These are phyloP conservation scores for Athrips mouffetella DNA, from an alignment of 2,888 invertebrate species.

Conservation along the genomic window DNA sequence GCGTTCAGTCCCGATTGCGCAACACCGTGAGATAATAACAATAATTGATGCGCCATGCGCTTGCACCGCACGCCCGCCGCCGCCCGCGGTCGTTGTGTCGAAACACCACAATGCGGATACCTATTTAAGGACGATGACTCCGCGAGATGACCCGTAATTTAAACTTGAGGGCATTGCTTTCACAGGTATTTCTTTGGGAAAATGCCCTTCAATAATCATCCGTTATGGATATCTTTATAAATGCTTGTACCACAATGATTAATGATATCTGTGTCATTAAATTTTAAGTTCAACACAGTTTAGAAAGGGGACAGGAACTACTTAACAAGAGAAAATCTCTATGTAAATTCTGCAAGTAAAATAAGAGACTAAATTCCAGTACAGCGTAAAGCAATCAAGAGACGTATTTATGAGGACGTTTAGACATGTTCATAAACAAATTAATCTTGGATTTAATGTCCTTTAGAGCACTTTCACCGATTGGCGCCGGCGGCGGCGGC, in stretches of 20 bases:
- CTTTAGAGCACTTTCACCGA: conserved; percentile 50
- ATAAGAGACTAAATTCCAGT: not conserved
- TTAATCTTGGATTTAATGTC: conserved; percentile 21
- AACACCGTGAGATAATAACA: conserved; percentile 50
- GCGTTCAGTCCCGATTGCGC: conserved; percentile 58
- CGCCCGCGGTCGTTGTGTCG: conserved; percentile 41
- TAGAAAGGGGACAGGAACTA: not conserved
- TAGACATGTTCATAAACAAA: conserved; percentile 2
- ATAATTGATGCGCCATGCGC: conserved; percentile 32
- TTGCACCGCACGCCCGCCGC: conserved; percentile 22
- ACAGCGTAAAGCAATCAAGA: not conserved
- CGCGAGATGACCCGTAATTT: conserved; percentile 36
- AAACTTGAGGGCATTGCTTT: conserved; percentile 40
- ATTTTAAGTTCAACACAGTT: not conserved
- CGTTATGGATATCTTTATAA: conserved; percentile 12
- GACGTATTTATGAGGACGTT: conserved; percentile 3
- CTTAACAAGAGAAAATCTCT: not conserved
- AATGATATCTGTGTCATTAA: too few relatives aligned
- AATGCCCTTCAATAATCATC: not conserved
- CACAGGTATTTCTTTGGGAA: conserved; percentile 32
- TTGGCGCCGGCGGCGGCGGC: conserved; percentile 25
- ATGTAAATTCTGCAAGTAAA: not conserved
- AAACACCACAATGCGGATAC: conserved; percentile 52
- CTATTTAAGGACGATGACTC: conserved; percentile 65
- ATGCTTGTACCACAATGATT: conserved; percentile 12